Base-by-base conservation (phyloP, 2,113 vertebrate species). In the Dasyurus viverrinus region DNA sequence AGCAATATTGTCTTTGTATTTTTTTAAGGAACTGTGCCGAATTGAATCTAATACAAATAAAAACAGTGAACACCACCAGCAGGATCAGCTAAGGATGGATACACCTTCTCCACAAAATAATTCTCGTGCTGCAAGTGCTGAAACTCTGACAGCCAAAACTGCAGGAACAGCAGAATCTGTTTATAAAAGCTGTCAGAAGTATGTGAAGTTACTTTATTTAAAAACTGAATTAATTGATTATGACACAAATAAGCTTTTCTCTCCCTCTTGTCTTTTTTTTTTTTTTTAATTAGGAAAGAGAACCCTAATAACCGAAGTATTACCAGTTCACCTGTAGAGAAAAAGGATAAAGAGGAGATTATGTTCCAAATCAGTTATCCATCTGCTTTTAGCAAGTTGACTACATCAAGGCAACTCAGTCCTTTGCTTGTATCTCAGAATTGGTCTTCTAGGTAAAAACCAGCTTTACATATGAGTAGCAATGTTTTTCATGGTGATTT, bases 311-410 rank as follows among this genome's bases (percentile, higher is more conserved):
- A 98, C 96, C 98, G 98, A 90, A 99, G 98, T 23, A 36, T 96
- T 94, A 97, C 97, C 26, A 99, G 98, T 90, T 99, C 99, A 52
- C 99, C 99, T 6, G 92, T 98, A 52, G 99, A 99, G 92, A 99
- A 98, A 96, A 98, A 95, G 54, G 99, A 99, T 46, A 98, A 97
- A 96, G 98, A 98, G 76, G 98, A 98, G 90, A 97, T 93, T 47
- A 96, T 98, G 16, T 99, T 99, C 98, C 99, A 99, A 97, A 99
- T 99, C 94, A 99, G 99, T 98, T 99, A 99, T 1, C 99, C 99
- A 0, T 99, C 99, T 30, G 99, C 99, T 96, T 99, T 99, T 98
- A 99, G 99, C 98, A 99, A 99, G 96, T 53, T 99, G 96, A 98
- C 99, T 0, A 98, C 98, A 50, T 99, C 99, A 91, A 98, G 99